These are phyloP conservation scores for Rotaria macrura DNA, from an alignment of 2,888 invertebrate genomes.

Conservation along the genomic window DNA sequence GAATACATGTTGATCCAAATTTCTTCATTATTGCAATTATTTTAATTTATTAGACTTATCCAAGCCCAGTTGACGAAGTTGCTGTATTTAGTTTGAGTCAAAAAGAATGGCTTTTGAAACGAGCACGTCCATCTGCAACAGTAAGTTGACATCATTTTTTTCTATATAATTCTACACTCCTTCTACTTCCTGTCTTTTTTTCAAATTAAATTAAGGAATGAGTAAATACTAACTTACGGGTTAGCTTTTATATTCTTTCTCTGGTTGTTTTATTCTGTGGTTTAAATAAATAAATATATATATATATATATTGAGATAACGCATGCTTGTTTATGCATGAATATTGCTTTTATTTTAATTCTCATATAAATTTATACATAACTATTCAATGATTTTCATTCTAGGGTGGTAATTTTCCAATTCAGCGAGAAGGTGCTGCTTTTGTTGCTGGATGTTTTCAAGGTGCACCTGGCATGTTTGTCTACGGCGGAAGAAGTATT, in stretches of 20 bases:
- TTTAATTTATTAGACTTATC: not conserved
- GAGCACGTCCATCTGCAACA: not conserved
- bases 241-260: no score
- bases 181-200: not conserved
- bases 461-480: not conserved
- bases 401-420: not conserved
- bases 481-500: slow-evolving; percentile 1
- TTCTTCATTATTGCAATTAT: not conserved
- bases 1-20: not conserved
- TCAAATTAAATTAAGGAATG: no score
- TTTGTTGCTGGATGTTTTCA: not conserved
- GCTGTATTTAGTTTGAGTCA: not conserved
- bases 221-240: no score
- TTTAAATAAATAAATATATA: no score
- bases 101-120: not conserved
- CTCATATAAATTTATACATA: not conserved
- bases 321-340: not conserved
- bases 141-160: not conserved
- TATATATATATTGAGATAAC: not conserved
- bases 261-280: no score
- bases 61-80: not conserved
- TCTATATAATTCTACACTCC: not conserved
- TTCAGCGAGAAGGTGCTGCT: slow-evolving; percentile 10
- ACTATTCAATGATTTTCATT: not conserved
- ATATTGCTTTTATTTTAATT: not conserved